These are phyloP conservation scores for Ascaphus truei DNA, from an alignment of 2,113 vertebrate species.

Conservation along the genomic window DNA sequence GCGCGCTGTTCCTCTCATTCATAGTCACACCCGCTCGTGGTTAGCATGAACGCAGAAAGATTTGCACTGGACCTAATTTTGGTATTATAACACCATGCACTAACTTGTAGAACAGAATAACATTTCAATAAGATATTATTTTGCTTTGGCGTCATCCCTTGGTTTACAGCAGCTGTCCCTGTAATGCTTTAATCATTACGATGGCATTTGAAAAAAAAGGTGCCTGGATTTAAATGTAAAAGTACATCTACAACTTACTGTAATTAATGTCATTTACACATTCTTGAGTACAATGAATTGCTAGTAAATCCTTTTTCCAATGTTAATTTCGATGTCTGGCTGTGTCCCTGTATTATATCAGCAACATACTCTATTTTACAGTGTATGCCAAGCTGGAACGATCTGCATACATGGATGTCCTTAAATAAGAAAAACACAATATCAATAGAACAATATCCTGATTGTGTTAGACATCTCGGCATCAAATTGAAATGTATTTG, in stretches of 20 bases:
- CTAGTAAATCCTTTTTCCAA: constrained; percentile 16
- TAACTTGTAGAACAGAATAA: too few species aligned
- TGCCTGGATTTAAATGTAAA: background rate
- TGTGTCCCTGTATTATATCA: background rate
- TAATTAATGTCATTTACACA: constrained; percentile 10
- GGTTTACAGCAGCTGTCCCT: too few species aligned
- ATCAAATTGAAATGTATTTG: background rate
- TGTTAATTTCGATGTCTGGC: background rate
- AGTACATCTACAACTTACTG: background rate
- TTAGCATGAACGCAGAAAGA: too few species aligned
- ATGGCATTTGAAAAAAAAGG: background rate
- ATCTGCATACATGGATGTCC: background rate
- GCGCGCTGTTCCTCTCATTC: too few species aligned
- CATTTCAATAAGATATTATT: too few species aligned
- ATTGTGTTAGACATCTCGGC: too few species aligned
- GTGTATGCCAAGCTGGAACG: background rate
- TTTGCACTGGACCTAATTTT: too few species aligned
- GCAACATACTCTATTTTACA: background rate
- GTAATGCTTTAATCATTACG: background rate
- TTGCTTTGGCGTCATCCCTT: too few species aligned
- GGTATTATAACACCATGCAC: too few species aligned
- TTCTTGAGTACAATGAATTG: constrained; percentile 19
- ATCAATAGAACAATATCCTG: too few species aligned
- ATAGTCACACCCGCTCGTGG: too few species aligned
- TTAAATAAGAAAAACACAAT: background rate